Evolutionary conservation across 2,113 vertebrate species (phyloP), one percentile per base, ranked within the genome.

Genomic region (Taxidea taxus): DNA sequence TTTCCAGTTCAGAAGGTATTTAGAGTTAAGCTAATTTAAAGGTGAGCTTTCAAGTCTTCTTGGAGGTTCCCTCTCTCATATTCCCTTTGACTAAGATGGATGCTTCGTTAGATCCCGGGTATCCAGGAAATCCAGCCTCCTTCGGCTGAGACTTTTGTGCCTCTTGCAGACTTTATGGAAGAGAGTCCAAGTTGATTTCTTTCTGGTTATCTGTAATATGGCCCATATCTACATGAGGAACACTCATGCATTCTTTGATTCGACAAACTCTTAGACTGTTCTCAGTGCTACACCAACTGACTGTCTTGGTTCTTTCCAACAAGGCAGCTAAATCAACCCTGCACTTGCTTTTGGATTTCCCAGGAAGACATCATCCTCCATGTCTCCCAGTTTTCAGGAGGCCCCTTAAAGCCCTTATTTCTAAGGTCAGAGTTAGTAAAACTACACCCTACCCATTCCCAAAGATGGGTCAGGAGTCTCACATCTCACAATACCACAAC

Each of bases 401-500:
- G 15, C 25, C 10, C 11, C 23, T 68, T 58, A 83, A 82, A 39
- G 16, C 10, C 42, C 14, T 62, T 58, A 27, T 44, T 2, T 7
- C 3, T 25, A 31, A 58, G 25, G n/a, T 44, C 12, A 14, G 3
- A 14, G 7, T 68, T 47, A 39, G 12, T 4, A 2, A 44, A n/a
- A 44, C 7, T 14, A 3, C 0, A 6, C 20, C 25, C 37, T 11
- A 34, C 5, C 27, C 37, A 44, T 44, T 42, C 2, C 34, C 18
- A 37, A 39, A 27, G 16, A 4, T 42, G 58, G 37, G 37, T 27
- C 64, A 56, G 11, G 42, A 14, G 2, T 7, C 1, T 62, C 23
- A 37, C 2, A 42, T 7, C 1, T 62, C 23, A 37, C 2, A 42
- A 8, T 13, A n/a, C 37, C 44, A 72, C 0, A 2, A 34, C 6